Evolutionary conservation across 2,888 invertebrate genomes (phyloP), one percentile per base, ranked within the genome.

Genomic region (Drosophila incognita): DNA sequence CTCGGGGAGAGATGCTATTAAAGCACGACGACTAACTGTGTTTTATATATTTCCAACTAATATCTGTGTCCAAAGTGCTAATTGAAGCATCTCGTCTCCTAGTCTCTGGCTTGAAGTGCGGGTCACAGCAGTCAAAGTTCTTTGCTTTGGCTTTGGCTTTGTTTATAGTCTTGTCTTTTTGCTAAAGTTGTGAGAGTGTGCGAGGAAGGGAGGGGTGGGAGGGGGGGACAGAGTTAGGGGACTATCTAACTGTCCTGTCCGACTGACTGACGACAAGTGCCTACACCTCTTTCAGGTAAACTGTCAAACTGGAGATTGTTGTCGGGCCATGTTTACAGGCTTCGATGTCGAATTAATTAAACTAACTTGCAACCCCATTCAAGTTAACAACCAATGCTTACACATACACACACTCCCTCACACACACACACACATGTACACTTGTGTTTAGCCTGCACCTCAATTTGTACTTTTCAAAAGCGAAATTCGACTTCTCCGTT

Each of bases 241-340:
- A n/a, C 15, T 13, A n/a, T 29, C 40, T 13, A 29, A 49, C 48
- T 53, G 57, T 54, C 62, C 49, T 61, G 40, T 29, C 54, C 56
- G 60, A 59, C 70, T 78, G 85, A 89, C 83, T 74, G 87, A 88
- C 79, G 89, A 86, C 89, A 89, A 86, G 90, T 89, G 88, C 68
- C 79, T 85, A 87, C 91, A 90, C 89, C 89, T 85, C 83, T 89
- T 89, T 90, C 88, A 74, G 83, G 91, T 89, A 90, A 85, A 82
- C 91, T 89, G 89, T 89, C 89, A 90, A 81, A 69, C 72, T 74
- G 60, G 29, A 59, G 68, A 66, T 74, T 68, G 88, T 76, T 63
- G 67, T 61, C 71, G 54, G 63, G 36, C 63, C 74, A 74, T 85
- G 89, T 87, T 90, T 74, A 87, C 90, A 87, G 75, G 61, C 78